Base-by-base conservation (phyloP, 2,113 vertebrate genomes). In the Lepisosteus oculatus region DNA sequence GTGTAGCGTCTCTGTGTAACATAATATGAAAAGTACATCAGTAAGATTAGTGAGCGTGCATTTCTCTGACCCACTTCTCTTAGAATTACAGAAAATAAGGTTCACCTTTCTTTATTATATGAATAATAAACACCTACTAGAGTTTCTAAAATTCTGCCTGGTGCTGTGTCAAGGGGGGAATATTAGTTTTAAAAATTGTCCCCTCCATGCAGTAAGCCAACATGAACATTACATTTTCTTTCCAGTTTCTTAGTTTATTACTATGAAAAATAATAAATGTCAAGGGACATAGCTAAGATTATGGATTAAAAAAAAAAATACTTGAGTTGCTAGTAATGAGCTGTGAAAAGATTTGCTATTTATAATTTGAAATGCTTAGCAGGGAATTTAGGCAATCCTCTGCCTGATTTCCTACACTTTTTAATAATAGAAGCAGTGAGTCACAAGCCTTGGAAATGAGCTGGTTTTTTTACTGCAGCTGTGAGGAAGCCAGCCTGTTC, bases 331-430 rank as follows among this genome's bases (percentile, higher is more conserved):
- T 45, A 29, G 61, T 71, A 71, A 71, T 61, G 70, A 71, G 70
- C 70, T 71, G 65, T 67, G 65, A 72, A 72, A 72, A 56, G 41
- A 57, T 66, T 54, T 43, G 14, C 55, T 67, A 56, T 61, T 65
- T 17, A 44, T 67, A 56, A 72, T 72, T 67, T 45, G 71, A 72
- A 29, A 59, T 6, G 54, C 70, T 65, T 55, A 57, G 70, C 54
- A 12, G 70, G 62, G 29, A 51, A 42, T 54, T 13, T 14, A n/a
- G 54, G 41, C 47, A 17, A 43, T 64, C 70, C 47, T 13, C 55
- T 7, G 11, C 14, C 43, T 61, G 43, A 13, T 61, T 61, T 51
- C 47, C 9, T 9, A 51, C 47, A 45, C 64, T 8, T 3, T 44
- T 42, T 64, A 45, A 3, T 9, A 14, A 15, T 17, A 44, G 6